Percentiles rank a stretch among this genome's conserved stretches.
phyloP scores from a whole-genome alignment of 1,140 invertebrate species.

The Heliconius hewitsoni region DNA sequence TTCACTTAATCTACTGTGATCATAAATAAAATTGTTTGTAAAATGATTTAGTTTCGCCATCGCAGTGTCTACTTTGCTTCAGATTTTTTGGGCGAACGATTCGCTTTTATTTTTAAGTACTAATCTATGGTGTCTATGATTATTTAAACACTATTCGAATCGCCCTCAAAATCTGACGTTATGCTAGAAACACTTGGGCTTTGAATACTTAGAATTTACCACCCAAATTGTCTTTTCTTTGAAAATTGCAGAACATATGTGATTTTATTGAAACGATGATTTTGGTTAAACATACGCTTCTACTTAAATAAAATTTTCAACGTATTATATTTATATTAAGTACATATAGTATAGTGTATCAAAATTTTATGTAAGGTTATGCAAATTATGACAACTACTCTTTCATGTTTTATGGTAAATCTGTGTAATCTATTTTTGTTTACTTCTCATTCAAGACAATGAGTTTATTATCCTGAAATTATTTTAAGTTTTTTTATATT shows the following conservation, averaged over 20 bases:
- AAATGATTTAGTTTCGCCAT: constrained; percentile 45
- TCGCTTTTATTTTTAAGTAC: constrained; percentile 12
- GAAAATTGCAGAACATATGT: constrained; percentile 41
- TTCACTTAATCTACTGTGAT: constrained; percentile 75
- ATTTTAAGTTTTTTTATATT: constrained; percentile 63
- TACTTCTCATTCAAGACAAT: constrained; percentile 56
- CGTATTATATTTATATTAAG: constrained; percentile 80
- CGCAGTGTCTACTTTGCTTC: constrained; percentile 53
- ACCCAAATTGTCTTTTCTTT: constrained; percentile 50
- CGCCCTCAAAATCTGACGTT: constrained; percentile 45
- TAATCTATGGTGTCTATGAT: background rate
- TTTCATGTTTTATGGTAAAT: constrained; percentile 59
- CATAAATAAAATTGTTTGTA: constrained; percentile 58
- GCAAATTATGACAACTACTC: constrained; percentile 75
- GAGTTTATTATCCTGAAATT: constrained; percentile 58
- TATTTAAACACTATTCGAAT: constrained; percentile 16
- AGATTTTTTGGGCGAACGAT: constrained; percentile 53
- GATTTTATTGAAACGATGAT: constrained; percentile 56
- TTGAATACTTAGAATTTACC: constrained; percentile 52
- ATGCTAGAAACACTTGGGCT: constrained; percentile 50
- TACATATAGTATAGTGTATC: constrained; percentile 71
- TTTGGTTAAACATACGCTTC: constrained; percentile 70
- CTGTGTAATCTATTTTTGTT: constrained; percentile 57
- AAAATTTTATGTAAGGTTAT: constrained; percentile 70
- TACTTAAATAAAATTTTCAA: constrained; percentile 74